Conservation (phyloP, 2,113 vertebrate genomes). For the Scomber japonicus region DNA sequence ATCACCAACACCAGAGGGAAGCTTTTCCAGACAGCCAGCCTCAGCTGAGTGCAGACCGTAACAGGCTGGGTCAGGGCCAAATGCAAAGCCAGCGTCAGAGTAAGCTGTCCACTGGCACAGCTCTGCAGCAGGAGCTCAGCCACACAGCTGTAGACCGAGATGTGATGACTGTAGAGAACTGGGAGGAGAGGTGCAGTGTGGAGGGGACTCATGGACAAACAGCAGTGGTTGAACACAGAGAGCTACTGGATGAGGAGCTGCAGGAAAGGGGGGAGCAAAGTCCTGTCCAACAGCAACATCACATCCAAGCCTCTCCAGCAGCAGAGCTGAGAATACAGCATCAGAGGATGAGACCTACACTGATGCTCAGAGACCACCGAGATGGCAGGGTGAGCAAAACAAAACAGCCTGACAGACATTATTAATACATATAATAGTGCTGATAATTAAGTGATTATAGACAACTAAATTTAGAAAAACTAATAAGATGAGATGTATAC, state of each 20-base stretch:
- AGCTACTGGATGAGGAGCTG: slow-evolving; percentile 82
- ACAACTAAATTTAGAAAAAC: background rate
- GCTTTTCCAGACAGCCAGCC: slow-evolving; percentile 83
- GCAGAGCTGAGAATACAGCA: slow-evolving; percentile 52
- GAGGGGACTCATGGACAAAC: slow-evolving; percentile 65
- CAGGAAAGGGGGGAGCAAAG: slow-evolving; percentile 48
- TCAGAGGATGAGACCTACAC: slow-evolving; percentile 46
- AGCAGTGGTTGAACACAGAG: slow-evolving; percentile 85
- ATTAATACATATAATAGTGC: background rate
- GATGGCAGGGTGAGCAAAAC: slow-evolving; percentile 66
- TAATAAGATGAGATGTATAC: too few relatives aligned
- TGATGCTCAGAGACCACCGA: slow-evolving; percentile 49
- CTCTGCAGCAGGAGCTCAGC: slow-evolving; percentile 78
- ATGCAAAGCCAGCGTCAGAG: slow-evolving; percentile 29
- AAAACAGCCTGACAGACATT: background rate
- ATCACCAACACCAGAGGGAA: slow-evolving; percentile 74
- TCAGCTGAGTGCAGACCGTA: slow-evolving; percentile 37
- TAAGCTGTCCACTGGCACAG: slow-evolving; percentile 38
- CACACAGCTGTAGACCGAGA: slow-evolving; percentile 56
- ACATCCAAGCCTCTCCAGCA: slow-evolving; percentile 65
- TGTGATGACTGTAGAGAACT: slow-evolving; percentile 50
- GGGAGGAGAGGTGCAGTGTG: slow-evolving; percentile 47
- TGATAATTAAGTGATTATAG: background rate
- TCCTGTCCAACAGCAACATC: slow-evolving; percentile 63
- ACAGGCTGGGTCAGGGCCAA: slow-evolving; percentile 20